phyloP scores from a whole-genome alignment of 2,113 vertebrate genomes.

The Hippocampus guttulatus region DNA sequence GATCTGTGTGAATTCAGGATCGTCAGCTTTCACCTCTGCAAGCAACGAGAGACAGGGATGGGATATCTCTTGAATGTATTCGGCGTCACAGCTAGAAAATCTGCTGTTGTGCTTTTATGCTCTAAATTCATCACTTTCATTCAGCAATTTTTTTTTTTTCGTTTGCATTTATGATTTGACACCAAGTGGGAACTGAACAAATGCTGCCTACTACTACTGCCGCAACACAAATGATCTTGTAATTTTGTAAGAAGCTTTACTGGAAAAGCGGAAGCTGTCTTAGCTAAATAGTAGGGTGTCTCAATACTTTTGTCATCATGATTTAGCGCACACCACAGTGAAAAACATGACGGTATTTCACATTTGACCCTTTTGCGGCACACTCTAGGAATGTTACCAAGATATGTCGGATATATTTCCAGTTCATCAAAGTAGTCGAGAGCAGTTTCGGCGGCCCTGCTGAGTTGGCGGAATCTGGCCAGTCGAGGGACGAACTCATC shows the following conservation, averaged over 20 bases:
- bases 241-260: background rate
- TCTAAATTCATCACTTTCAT: too few relatives aligned
- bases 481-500: slow-evolving; percentile 74
- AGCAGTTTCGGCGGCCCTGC: slow-evolving; percentile 74
- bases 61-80: background rate
- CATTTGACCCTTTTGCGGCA: too few relatives aligned
- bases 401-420: slow-evolving; percentile 83
- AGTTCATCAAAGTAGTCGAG: slow-evolving; percentile 91
- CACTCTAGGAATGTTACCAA: slow-evolving; percentile 69
- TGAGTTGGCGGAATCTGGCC: slow-evolving; percentile 71
- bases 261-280: background rate
- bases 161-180: too few relatives aligned
- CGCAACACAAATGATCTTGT: background rate
- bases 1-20: slow-evolving; percentile 71
- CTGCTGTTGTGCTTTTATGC: background rate
- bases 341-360: too few relatives aligned
- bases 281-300: background rate
- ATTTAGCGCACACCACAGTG: too few relatives aligned
- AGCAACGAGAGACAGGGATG: background rate
- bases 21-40: slow-evolving; percentile 77
- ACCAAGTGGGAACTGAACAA: too few relatives aligned
- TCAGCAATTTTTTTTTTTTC: too few relatives aligned
- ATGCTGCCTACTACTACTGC: too few relatives aligned
- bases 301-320: background rate
- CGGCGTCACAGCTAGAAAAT: background rate